Percentiles rank a stretch among this genome's conserved stretches.
Conservation (phyloP, 1,140 invertebrate species). For the Rhizoglyphus robini region DNA sequence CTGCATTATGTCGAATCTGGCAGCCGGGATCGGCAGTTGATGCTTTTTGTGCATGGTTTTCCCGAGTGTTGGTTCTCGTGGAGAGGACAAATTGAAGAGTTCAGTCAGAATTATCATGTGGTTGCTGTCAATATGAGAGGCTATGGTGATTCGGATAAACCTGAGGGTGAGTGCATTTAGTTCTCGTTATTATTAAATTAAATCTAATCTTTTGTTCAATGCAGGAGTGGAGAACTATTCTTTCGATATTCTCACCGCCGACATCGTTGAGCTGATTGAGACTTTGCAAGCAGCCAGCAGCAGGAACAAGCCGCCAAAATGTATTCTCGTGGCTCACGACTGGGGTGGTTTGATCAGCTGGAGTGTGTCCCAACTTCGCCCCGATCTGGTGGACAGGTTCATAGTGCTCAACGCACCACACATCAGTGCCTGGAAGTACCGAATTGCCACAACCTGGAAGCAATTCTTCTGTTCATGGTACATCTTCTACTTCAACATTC, state of each 20-base stretch:
- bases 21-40: slow-evolving; percentile 40
- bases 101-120: slow-evolving; percentile 46
- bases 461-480: slow-evolving; percentile 48
- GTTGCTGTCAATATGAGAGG: slow-evolving; percentile 64
- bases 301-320: slow-evolving; percentile 8
- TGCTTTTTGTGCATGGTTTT: slow-evolving; percentile 58
- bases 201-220: slow-evolving; percentile 34
- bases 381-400: slow-evolving; percentile 54
- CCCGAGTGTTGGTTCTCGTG: slow-evolving; percentile 62
- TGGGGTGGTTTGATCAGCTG: slow-evolving; percentile 60
- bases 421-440: slow-evolving; percentile 50
- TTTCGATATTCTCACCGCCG: background rate
- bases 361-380: slow-evolving; percentile 48
- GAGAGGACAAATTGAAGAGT: slow-evolving; percentile 49
- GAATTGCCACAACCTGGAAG: slow-evolving; percentile 35
- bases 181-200: slow-evolving; percentile 49
- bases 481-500: slow-evolving; percentile 49
- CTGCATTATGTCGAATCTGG: slow-evolving; percentile 59
- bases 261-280: slow-evolving; percentile 12
- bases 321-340: slow-evolving; percentile 59
- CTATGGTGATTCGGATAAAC: slow-evolving; percentile 67
- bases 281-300: background rate
- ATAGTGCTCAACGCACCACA: slow-evolving; percentile 59
- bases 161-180: slow-evolving; percentile 48
- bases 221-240: slow-evolving; percentile 10